Evolutionary conservation across 1,140 invertebrate species (phyloP), one percentile per base, ranked within the genome.

Genomic region (Mactra quadrangularis): DNA sequence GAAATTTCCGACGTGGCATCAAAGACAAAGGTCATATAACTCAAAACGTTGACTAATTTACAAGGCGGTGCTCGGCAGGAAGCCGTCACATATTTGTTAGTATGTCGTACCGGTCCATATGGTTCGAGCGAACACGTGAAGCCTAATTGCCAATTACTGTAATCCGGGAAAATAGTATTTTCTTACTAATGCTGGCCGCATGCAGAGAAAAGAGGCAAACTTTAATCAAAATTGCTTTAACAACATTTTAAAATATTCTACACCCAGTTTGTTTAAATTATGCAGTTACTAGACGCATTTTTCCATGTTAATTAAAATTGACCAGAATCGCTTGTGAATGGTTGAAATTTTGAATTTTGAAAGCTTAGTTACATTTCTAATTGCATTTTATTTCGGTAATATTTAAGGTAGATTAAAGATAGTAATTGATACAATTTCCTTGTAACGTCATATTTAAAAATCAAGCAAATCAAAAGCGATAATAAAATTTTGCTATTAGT

Each of bases 81-180:
- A 3, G 38, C 35, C 62, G 38, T 66, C 35, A 41, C 62, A 47
- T 25, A n/a, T 1, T 47, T 0, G 1, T 29, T 31, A 0, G 25
- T 9, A 68, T n/a, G 29, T 27, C 33, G 64, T 17, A 68, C 19
- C 45, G 47, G 7, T 45, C 64, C 64, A 68, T 68, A 68, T 68
- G 64, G 38, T 68, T 15, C 64, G 38, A 27, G 11, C 27, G 4
- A 33, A 29, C 27, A 31, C 47, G 45, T 50, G 25, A 50, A 17
- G 45, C 17, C 45, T 68, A 50, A 68, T 29, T 50, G 64, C 41
- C 35, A 68, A 68, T 68, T 41, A 50, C 31, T 41, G 27, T 2
- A 50, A 27, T 11, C 31, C n/a, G 45, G 29, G n/a, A 68, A 50
- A 13, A 15, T 33, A 47, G 27, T 15, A 13, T 52, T 68, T 50